Conservation (phyloP, 1,140 invertebrate species). For the Cylas formicarius region DNA sequence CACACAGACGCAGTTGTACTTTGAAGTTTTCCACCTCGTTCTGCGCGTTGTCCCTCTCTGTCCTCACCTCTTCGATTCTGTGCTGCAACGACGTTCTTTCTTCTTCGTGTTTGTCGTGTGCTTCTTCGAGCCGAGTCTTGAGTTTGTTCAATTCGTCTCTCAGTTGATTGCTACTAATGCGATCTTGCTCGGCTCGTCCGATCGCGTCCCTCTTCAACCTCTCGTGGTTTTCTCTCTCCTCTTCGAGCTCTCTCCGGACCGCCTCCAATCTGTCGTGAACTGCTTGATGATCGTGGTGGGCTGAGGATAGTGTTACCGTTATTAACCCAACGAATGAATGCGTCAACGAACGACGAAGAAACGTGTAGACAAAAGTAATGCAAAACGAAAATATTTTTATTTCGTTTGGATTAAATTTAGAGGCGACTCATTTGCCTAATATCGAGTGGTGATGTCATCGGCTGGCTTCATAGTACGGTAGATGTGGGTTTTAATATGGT, state of each 20-base stretch:
- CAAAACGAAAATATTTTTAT: conserved; percentile 19
- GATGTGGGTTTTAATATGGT: too few species aligned
- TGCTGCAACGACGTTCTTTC: conserved; percentile 61
- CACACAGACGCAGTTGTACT: conserved; percentile 65
- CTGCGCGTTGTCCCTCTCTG: conserved; percentile 61
- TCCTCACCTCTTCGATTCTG: conserved; percentile 59
- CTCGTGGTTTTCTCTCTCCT: conserved; percentile 62
- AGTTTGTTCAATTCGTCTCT: conserved; percentile 65
- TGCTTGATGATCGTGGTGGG: conserved; percentile 80
- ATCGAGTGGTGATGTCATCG: conserved; percentile 31
- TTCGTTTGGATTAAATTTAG: conserved; percentile 28
- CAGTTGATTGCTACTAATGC: conserved; percentile 59
- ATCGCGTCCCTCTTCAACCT: conserved; percentile 59
- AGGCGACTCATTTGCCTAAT: conserved; percentile 31
- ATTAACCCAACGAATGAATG: conserved; percentile 1
- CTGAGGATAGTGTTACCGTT: too few species aligned
- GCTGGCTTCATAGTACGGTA: too few species aligned
- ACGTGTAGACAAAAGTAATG: conserved; percentile 12
- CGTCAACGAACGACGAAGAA: conserved; percentile 3
- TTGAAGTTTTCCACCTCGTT: conserved; percentile 67
- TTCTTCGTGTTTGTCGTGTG: conserved; percentile 60
- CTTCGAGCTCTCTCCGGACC: conserved; percentile 60
- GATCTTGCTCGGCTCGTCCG: conserved; percentile 62
- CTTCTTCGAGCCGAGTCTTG: conserved; percentile 60
- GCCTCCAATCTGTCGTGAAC: conserved; percentile 66